Percentiles rank a stretch among this genome's conserved stretches.
These are phyloP conservation scores for Atrichornis clamosus DNA, from an alignment of 2,113 vertebrate genomes.

Conservation along the genomic window DNA sequence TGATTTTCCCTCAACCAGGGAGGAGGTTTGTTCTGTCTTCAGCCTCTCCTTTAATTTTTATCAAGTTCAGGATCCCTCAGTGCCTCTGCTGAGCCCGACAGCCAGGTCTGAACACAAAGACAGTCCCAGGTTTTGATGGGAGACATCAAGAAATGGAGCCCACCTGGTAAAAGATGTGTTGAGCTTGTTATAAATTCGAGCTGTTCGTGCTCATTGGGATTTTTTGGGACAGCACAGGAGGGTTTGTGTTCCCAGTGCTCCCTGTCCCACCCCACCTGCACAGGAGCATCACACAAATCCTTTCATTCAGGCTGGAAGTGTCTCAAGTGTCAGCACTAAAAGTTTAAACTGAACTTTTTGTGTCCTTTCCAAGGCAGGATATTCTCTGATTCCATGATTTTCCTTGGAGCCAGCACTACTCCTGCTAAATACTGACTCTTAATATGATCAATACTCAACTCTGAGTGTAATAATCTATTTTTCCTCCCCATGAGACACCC, in stretches of 20 bases:
- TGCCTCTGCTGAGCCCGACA: background rate
- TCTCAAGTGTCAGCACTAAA: background rate
- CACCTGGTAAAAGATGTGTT: background rate
- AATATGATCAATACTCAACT: background rate
- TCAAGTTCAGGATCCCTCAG: fast-evolving
- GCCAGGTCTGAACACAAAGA: background rate
- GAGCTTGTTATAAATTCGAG: background rate
- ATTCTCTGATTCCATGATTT: background rate
- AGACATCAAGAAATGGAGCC: background rate
- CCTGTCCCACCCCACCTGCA: background rate
- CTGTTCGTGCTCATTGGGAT: background rate
- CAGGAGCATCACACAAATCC: background rate
- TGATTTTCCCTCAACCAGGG: background rate
- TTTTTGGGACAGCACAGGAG: background rate
- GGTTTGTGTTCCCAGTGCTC: background rate
- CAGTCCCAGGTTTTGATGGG: background rate
- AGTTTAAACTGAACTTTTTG: background rate
- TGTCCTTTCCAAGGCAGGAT: background rate
- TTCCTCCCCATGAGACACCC: fast-evolving
- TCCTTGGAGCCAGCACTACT: background rate
- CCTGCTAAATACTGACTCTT: background rate
- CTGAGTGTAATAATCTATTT: fast-evolving
- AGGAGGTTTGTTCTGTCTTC: fast-evolving
- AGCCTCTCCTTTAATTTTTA: background rate
- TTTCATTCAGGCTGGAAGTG: fast-evolving